Conservation (phyloP, 2,113 vertebrate species). For the Hyaena hyaena region DNA sequence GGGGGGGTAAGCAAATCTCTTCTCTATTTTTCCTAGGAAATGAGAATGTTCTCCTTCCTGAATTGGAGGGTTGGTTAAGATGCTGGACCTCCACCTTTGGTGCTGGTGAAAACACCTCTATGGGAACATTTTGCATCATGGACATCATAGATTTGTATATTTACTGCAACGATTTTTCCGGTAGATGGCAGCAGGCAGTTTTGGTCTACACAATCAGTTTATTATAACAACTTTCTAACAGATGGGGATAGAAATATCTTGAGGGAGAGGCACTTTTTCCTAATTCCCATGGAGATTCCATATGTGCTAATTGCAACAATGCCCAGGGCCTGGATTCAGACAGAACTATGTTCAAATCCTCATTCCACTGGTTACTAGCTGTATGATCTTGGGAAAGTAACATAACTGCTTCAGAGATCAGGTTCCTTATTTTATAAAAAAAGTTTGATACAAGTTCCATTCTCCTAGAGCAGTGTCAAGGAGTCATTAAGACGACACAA, state of each 20-base stretch:
- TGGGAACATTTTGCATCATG: background rate
- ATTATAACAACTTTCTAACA: conserved; percentile 33
- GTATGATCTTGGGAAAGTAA: background rate
- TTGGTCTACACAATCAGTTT: conserved; percentile 13
- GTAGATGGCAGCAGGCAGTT: conserved; percentile 38
- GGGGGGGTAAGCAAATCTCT: too few relatives aligned
- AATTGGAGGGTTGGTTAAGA: background rate
- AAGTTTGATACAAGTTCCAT: background rate
- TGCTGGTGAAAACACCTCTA: background rate
- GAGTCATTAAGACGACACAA: background rate
- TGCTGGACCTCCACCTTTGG: background rate
- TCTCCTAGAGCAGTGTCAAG: background rate
- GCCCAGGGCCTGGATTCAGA: background rate
- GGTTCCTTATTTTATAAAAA: background rate
- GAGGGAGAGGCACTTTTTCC: background rate
- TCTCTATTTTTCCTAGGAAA: background rate
- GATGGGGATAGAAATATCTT: conserved; percentile 11
- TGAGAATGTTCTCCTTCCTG: background rate
- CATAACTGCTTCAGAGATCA: background rate
- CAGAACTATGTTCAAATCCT: background rate
- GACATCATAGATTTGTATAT: background rate
- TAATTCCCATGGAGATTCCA: background rate
- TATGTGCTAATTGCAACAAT: background rate
- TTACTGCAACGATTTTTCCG: background rate
- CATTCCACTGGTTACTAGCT: background rate